phyloP scores from a whole-genome alignment of 2,113 vertebrate species.

The Egretta garzetta region DNA sequence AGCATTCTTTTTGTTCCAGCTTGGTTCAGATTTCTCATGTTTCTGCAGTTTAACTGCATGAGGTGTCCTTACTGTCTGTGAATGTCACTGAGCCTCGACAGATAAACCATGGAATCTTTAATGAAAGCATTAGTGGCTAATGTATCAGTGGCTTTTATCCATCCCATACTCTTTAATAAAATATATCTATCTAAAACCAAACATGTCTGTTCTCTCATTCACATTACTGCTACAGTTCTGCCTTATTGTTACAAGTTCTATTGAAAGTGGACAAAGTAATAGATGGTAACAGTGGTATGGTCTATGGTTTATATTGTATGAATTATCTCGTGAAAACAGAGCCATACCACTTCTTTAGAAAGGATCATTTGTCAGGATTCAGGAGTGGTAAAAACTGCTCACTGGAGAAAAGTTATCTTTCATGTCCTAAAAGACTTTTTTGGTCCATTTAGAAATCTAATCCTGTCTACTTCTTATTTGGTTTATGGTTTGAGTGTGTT shows the following conservation, averaged over 20 bases:
- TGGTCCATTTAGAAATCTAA: background rate
- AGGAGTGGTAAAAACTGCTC: background rate
- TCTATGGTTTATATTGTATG: background rate
- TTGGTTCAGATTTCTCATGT: background rate
- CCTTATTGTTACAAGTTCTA: background rate
- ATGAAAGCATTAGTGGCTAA: background rate
- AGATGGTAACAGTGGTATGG: background rate
- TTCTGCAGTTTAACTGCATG: background rate
- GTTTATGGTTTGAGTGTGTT: background rate
- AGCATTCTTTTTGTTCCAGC: background rate
- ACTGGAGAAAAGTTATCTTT: background rate
- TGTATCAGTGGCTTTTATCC: background rate
- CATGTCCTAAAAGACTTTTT: background rate
- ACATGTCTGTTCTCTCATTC: background rate
- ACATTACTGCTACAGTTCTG: background rate
- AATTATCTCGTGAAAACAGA: background rate
- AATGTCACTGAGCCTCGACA: background rate
- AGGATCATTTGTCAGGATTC: background rate
- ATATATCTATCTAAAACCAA: background rate
- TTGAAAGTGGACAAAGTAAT: background rate
- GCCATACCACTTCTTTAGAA: conserved; percentile 10
- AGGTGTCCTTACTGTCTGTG: background rate
- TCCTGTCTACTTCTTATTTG: background rate
- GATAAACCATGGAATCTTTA: background rate
- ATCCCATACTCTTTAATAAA: background rate